Evolutionary conservation across 2,113 vertebrate species (phyloP).

Genomic region (Azemiops feae): DNA sequence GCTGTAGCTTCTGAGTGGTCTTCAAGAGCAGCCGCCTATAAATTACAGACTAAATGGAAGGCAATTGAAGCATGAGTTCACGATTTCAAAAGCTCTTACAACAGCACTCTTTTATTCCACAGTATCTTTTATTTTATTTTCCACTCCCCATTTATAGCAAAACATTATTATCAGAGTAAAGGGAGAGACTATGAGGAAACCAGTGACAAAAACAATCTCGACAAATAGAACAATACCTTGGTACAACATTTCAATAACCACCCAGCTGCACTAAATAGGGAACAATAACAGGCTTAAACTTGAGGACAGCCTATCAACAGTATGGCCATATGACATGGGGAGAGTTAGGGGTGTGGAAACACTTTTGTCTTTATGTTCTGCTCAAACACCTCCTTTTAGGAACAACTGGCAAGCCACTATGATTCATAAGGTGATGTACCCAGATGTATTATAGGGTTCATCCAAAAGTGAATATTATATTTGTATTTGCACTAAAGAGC

Average conservation of each 20-base stretch:
- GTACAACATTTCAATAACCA: neutral
- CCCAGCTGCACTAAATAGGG: neutral
- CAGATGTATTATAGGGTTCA: neutral
- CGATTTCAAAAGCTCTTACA: neutral
- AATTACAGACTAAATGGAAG: neutral
- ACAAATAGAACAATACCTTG: neutral
- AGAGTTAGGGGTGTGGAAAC: neutral
- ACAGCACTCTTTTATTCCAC: neutral
- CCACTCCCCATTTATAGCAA: neutral
- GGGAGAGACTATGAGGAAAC: neutral
- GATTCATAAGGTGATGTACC: neutral
- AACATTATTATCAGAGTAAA: neutral
- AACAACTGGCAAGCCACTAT: neutral
- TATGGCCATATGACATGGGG: neutral
- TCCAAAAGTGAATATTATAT: neutral
- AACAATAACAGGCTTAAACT: neutral
- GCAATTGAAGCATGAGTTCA: neutral
- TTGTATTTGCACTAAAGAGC: neutral
- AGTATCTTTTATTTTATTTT: neutral
- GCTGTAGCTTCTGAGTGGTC: neutral
- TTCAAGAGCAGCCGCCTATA: neutral
- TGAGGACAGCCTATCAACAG: neutral
- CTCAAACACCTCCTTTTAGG: neutral
- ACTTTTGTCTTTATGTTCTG: neutral
- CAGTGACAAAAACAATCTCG: neutral